Percentiles rank a stretch among this genome's conserved stretches.
These are phyloP conservation scores for Pseudomugil gertrudae DNA, from an alignment of 2,797 vertebrate species.

Conservation along the genomic window DNA sequence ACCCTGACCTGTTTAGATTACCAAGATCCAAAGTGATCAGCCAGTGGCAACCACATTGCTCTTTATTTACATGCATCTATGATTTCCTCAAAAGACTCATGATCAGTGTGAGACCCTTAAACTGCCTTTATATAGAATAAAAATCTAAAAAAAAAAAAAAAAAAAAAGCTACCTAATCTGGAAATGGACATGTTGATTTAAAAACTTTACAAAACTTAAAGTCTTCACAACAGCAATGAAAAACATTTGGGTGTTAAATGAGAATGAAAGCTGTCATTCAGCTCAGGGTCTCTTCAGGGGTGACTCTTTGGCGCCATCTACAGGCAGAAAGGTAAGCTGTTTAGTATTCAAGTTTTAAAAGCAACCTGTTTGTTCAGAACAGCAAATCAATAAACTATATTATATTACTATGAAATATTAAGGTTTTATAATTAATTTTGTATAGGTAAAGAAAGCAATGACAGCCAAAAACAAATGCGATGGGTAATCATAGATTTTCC, in stretches of 20 bases:
- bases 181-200: not conserved
- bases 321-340: slow-evolving; percentile 10
- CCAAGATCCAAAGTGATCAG: slow-evolving; percentile 34
- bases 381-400: not conserved
- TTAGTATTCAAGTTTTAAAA: not conserved
- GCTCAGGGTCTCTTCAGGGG: not conserved
- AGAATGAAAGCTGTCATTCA: no score
- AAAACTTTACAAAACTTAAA: not conserved
- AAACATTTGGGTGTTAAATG: no score
- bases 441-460: not conserved
- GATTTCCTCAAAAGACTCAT: not conserved
- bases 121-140: no score
- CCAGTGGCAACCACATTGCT: slow-evolving; percentile 41
- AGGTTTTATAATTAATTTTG: not conserved
- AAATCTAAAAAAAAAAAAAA: no score
- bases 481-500: not conserved
- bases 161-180: not conserved
- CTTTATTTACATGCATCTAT: no score
- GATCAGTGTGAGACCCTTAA: not conserved
- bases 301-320: slow-evolving; percentile 50
- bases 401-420: not conserved
- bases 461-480: not conserved
- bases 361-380: not conserved
- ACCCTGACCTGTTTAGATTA: slow-evolving; percentile 56
- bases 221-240: not conserved